phyloP scores from a whole-genome alignment of 2,797 vertebrate species.

The Microctenopoma steveboyesi region DNA sequence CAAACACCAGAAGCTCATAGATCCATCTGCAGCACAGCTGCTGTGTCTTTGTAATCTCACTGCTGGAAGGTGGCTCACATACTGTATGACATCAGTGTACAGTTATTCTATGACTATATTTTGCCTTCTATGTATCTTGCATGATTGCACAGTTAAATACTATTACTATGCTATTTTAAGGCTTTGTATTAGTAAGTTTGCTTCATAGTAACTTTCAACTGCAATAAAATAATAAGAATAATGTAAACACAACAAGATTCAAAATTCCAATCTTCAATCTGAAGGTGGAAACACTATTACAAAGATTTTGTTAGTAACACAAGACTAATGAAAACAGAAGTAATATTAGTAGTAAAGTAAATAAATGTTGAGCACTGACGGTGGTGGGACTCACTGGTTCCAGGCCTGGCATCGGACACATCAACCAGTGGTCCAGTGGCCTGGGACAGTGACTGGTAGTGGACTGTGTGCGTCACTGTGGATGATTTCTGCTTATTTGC shows the following conservation, averaged over 20 bases:
- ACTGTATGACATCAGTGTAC: conserved; percentile 7
- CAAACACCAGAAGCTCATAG: conserved; percentile 39
- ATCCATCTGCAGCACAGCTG: conserved; percentile 23
- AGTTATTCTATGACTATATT: conserved; percentile 9
- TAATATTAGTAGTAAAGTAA: conserved; percentile 62
- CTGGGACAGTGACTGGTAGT: conserved; percentile 98
- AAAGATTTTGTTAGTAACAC: conserved; percentile 33
- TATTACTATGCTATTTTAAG: conserved; percentile 15
- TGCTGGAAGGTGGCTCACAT: conserved; percentile 13
- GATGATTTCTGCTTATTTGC: conserved; percentile 96
- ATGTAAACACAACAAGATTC: background rate
- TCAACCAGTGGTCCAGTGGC: conserved; percentile 97
- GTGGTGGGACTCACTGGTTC: conserved; percentile 92
- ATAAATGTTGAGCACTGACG: conserved; percentile 74
- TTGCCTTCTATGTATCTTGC: conserved; percentile 19
- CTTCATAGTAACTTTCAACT: conserved; percentile 22
- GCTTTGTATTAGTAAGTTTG: conserved; percentile 3
- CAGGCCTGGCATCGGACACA: conserved; percentile 97
- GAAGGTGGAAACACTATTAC: too few relatives aligned
- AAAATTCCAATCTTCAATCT: too few relatives aligned
- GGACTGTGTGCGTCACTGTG: conserved; percentile 98
- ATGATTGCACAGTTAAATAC: conserved; percentile 25
- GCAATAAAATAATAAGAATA: background rate
- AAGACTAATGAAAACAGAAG: conserved; percentile 2
- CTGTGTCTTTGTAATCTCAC: conserved; percentile 42